phyloP scores from a whole-genome alignment of 2,888 invertebrate species.

The Plutella xylostella region DNA sequence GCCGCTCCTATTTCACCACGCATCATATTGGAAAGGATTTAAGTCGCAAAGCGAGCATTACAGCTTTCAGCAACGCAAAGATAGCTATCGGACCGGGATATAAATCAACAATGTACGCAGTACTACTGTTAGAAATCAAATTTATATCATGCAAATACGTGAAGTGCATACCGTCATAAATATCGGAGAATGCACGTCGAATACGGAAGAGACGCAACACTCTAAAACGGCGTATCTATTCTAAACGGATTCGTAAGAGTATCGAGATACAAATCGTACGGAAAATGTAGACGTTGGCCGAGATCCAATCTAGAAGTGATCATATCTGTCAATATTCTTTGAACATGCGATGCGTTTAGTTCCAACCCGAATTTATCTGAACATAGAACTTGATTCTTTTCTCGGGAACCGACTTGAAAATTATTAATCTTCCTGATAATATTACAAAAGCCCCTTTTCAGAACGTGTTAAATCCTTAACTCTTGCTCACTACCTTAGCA shows the following conservation, averaged over 20 bases:
- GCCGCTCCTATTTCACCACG: neutral
- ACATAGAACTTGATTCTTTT: neutral
- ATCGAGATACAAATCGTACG: constrained; percentile 61
- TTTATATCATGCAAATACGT: constrained; percentile 27
- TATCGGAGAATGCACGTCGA: constrained; percentile 50
- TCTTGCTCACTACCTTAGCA: no score
- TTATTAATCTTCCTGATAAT: no score
- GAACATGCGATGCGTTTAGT: constrained; percentile 49
- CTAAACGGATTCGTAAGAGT: constrained; percentile 57
- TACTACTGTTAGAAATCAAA: constrained; percentile 16
- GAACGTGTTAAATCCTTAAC: no score
- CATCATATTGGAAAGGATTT: neutral
- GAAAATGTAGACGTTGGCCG: constrained; percentile 62
- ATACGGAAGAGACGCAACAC: constrained; percentile 48
- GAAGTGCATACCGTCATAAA: constrained; percentile 49
- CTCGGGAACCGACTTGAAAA: no score
- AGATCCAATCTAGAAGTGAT: constrained; percentile 64
- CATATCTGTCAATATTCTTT: constrained; percentile 68
- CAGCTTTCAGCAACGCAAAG: neutral
- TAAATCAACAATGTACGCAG: constrained; percentile 6
- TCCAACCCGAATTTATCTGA: neutral
- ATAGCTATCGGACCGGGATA: neutral
- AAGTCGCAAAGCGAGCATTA: neutral
- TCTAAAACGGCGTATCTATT: constrained; percentile 59
- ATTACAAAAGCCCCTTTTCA: no score